A percentile compares a stretch with the other conserved stretches of the same genome.
These are phyloP conservation scores for Ceratosolen solmsi DNA, from an alignment of 1,140 invertebrate species.

Conservation along the genomic window DNA sequence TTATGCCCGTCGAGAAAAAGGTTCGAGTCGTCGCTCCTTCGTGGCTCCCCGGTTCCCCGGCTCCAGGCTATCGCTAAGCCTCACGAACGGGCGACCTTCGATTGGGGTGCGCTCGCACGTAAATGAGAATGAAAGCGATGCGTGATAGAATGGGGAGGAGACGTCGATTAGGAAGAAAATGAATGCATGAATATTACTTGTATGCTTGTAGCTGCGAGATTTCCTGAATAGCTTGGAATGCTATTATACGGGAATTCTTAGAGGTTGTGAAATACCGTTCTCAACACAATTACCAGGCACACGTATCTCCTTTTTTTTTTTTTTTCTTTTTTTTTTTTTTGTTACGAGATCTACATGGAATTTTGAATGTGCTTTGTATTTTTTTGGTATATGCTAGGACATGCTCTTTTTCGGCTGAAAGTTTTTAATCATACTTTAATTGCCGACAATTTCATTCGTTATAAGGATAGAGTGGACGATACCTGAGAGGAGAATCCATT, in stretches of 20 bases:
- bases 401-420: background rate
- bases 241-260: background rate
- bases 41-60: background rate
- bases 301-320: background rate
- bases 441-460: background rate
- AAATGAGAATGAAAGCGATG: conserved; percentile 47
- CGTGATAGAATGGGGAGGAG: conserved; percentile 39
- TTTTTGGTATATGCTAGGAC: background rate
- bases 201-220: background rate
- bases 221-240: background rate
- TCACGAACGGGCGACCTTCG: conserved; percentile 29
- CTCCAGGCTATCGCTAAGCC: background rate
- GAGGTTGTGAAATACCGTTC: background rate
- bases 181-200: conserved; percentile 34
- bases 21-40: conserved; percentile 13
- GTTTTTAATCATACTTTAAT: background rate
- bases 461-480: background rate
- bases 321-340: background rate
- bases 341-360: background rate
- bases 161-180: conserved; percentile 28
- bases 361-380: background rate
- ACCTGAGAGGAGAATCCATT: background rate
- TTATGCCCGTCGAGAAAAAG: conserved; percentile 16
- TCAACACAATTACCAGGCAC: background rate
- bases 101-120: conserved; percentile 55